Base-by-base conservation (phyloP, 1,140 invertebrate species). In the Drosophila setifemur region DNA sequence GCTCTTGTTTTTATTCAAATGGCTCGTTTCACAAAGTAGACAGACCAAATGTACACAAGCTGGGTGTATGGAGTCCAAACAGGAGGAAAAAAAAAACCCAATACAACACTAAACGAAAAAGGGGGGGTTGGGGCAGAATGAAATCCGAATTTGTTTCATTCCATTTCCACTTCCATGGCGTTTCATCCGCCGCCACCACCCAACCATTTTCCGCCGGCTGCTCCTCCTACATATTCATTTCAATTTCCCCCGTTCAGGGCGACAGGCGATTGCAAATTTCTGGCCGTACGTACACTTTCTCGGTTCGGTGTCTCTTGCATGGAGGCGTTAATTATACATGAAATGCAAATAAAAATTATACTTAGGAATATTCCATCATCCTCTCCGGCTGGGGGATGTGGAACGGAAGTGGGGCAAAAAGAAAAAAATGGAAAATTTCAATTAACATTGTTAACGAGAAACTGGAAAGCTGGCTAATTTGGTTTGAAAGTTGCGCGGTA, bases 281-380 rank as follows among this genome's bases (percentile, higher is more conserved):
- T 49, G 58, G 48, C 57, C 44, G 35, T 35, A 35, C 35, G 31
- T 35, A 49, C 26, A 44, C 40, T 33, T 55, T 60, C 54, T 54
- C 57, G 49, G 52, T 58, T 54, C 57, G 49, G 52, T 58, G 47
- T 48, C 21, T 31, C 57, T 42, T 37, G 52, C 43, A 60, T 60
- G 77, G 52, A 66, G 78, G 79, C 79, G 79, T 83, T 83, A 85
- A 83, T 83, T 83, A 79, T 86, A 83, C 81, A 83, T 85, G 79
- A 83, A 70, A 83, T 86, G 81, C 79, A 83, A 79, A 83, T 83
- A 85, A 58, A 85, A 79, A 54, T 79, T 74, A 71, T 83, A 71
- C 78, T 85, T 85, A 79, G 73, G 64, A 66, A 70, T 63, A 78
- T 75, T 70, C 69, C 78, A 72, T 72, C 73, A 52, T 23, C 21